These are phyloP conservation scores for Tipula confusa DNA, from an alignment of 2,888 invertebrate genomes.

Conservation along the genomic window DNA sequence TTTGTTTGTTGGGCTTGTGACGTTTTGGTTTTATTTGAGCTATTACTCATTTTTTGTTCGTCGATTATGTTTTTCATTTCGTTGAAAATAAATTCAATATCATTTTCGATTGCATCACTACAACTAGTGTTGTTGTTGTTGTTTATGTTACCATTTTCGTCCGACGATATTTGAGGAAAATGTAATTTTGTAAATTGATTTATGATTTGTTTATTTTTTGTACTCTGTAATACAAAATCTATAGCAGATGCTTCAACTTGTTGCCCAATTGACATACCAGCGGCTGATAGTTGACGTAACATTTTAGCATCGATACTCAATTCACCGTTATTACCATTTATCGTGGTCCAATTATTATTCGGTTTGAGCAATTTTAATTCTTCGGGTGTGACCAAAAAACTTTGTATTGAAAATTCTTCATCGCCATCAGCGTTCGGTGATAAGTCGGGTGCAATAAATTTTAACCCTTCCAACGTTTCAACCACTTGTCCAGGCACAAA, in stretches of 20 bases:
- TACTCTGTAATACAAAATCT: constrained; percentile 55
- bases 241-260: constrained; percentile 61
- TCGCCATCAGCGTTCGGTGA: constrained; percentile 61
- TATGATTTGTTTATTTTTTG: constrained; percentile 39
- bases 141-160: too few species aligned
- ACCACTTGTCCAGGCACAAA: constrained; percentile 77
- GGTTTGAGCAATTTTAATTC: constrained; percentile 49
- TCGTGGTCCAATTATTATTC: constrained; percentile 40
- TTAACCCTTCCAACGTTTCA: constrained; percentile 65
- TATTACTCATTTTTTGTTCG: background rate
- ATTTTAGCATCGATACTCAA: constrained; percentile 61
- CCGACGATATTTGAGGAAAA: constrained; percentile 27
- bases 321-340: constrained; percentile 51
- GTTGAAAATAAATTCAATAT: constrained; percentile 32
- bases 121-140: constrained; percentile 8
- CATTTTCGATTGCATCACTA: constrained; percentile 30
- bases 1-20: background rate
- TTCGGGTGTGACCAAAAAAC: constrained; percentile 56
- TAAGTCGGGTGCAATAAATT: constrained; percentile 65
- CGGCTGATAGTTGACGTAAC: constrained; percentile 62
- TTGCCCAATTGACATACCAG: constrained; percentile 63
- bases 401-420: constrained; percentile 66
- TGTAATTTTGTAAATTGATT: constrained; percentile 31
- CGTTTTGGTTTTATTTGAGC: too few species aligned
- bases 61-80: constrained; percentile 32